phyloP scores from a whole-genome alignment of 2,888 invertebrate species.

The Orthosia gothica region DNA sequence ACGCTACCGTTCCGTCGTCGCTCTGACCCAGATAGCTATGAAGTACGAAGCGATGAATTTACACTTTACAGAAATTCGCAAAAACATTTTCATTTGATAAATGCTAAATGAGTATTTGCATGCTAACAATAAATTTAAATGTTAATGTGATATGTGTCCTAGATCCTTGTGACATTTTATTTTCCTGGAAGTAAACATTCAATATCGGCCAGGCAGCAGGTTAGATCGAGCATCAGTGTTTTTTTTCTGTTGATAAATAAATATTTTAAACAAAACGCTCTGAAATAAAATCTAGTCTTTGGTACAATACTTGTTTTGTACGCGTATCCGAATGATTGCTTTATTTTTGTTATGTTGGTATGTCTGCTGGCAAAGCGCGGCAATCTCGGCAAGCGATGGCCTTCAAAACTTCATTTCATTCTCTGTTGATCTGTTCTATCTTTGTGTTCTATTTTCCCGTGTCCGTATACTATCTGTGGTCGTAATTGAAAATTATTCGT shows the following conservation, averaged over 20 bases:
- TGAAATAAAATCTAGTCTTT: constrained; percentile 31
- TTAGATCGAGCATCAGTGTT: too few relatives aligned
- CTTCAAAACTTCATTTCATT: constrained; percentile 62
- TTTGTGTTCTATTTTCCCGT: constrained; percentile 40
- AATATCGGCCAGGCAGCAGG: too few relatives aligned
- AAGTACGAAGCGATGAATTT: too few relatives aligned
- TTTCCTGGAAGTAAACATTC: not conserved
- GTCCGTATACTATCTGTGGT: constrained; percentile 29
- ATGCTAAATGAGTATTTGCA: too few relatives aligned
- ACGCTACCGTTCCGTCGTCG: too few relatives aligned
- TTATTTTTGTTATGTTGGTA: constrained; percentile 56
- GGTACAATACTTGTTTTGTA: not conserved
- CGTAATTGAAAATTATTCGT: not conserved
- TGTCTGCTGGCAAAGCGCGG: constrained; percentile 64
- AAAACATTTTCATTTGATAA: too few relatives aligned
- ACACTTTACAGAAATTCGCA: too few relatives aligned
- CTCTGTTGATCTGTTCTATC: too few relatives aligned
- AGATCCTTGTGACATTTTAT: not conserved
- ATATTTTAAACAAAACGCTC: not conserved
- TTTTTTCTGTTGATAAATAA: not conserved
- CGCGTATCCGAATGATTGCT: constrained; percentile 47
- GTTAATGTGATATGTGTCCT: not conserved
- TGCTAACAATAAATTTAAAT: too few relatives aligned
- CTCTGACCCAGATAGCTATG: too few relatives aligned
- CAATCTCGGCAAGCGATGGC: constrained; percentile 65